phyloP scores from a whole-genome alignment of 2,888 invertebrate genomes.

The Callyntrura guangdongensis region DNA sequence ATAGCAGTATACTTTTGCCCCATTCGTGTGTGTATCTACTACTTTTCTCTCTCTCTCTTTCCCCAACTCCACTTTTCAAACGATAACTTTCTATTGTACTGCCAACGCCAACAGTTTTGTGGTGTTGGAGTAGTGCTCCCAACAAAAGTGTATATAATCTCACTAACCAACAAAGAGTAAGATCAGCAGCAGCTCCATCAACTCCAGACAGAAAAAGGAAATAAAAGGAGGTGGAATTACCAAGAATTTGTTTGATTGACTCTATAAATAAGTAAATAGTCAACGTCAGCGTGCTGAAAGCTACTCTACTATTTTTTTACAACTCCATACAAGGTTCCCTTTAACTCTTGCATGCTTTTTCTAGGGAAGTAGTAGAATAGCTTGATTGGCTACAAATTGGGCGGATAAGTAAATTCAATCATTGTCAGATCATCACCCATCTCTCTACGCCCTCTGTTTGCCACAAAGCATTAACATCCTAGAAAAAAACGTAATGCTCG shows the following conservation, averaged over 20 bases:
- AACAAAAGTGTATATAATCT: background rate
- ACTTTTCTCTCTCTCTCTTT: too few relatives aligned
- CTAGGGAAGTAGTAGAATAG: background rate
- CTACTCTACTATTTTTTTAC: background rate
- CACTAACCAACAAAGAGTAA: constrained; percentile 46
- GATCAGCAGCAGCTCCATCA: constrained; percentile 30
- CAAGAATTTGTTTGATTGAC: constrained; percentile 57
- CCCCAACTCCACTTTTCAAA: background rate
- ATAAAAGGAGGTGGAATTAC: constrained; percentile 39
- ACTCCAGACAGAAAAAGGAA: constrained; percentile 36
- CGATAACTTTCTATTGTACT: background rate
- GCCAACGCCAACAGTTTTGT: background rate
- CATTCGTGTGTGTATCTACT: background rate
- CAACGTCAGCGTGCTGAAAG: background rate
- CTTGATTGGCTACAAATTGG: background rate
- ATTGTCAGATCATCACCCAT: background rate
- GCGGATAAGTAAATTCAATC: background rate
- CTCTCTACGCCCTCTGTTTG: background rate
- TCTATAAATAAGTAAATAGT: constrained; percentile 48
- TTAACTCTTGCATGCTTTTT: background rate
- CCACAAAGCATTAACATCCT: background rate
- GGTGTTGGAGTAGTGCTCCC: background rate
- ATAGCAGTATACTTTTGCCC: constrained; percentile 53
- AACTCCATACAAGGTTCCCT: background rate
- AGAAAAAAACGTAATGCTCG: too few relatives aligned